Evolutionary conservation across 2,113 vertebrate species (phyloP).

Genomic region (Gallinago media): DNA sequence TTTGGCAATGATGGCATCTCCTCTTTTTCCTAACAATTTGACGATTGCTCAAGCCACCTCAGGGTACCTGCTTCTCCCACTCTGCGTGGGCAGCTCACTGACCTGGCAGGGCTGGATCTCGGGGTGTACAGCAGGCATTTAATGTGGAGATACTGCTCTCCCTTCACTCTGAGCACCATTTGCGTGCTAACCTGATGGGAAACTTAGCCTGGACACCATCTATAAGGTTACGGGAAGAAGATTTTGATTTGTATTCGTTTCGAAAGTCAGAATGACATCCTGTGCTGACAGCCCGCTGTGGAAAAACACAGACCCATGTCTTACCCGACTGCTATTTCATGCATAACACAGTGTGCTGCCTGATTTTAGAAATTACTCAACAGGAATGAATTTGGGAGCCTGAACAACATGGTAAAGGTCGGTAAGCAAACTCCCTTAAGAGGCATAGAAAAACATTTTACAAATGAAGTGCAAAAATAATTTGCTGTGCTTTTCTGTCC

Average conservation of each 20-base stretch:
- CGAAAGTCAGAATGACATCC: slow-evolving; percentile 24
- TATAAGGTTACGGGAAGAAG: neutral
- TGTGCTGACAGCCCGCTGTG: neutral
- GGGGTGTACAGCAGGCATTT: rapidly evolving
- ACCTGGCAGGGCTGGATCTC: neutral
- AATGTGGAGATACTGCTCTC: neutral
- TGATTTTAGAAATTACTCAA: slow-evolving; percentile 65
- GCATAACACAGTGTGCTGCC: slow-evolving; percentile 40
- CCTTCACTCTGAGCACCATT: neutral
- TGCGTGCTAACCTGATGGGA: neutral
- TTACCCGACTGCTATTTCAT: neutral
- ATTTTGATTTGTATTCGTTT: neutral
- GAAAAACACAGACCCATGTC: neutral
- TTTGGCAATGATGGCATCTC: neutral
- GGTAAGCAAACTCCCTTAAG: slow-evolving; percentile 53
- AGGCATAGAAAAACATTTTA: slow-evolving; percentile 42
- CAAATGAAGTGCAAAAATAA: slow-evolving; percentile 32
- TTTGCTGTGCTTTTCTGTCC: neutral
- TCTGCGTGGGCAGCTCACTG: neutral
- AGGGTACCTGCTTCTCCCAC: neutral
- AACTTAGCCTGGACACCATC: neutral
- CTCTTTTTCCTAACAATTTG: neutral
- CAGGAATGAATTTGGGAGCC: slow-evolving; percentile 52
- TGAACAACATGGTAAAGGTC: slow-evolving; percentile 45
- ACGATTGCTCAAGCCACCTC: neutral